A percentile compares a stretch with the other conserved stretches of the same genome.
Conservation (phyloP, 2,888 invertebrate species). For the Dicranocentrus wangi region DNA sequence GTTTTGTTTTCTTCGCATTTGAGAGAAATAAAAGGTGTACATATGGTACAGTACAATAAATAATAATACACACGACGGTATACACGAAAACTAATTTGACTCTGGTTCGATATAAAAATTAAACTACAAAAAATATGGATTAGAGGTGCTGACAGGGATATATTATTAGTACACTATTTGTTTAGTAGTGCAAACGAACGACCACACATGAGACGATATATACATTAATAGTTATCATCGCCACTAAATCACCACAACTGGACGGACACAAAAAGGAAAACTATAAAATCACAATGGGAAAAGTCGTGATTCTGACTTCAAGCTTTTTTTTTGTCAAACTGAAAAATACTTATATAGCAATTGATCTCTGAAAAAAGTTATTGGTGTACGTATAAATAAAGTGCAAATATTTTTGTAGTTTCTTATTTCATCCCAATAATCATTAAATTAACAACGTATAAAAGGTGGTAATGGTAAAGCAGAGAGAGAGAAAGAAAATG, state of each 20-base stretch:
- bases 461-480: no score
- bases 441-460: no score
- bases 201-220: conserved; percentile 40
- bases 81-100: not conserved
- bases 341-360: no score
- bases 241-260: conserved; percentile 35
- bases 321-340: conserved; percentile 22
- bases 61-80: not conserved
- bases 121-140: conserved; percentile 10
- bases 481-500: no score
- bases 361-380: no score
- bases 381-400: no score
- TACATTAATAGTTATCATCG: conserved; percentile 15
- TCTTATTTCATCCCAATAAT: no score
- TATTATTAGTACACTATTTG: conserved; percentile 28
- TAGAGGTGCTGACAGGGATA: conserved; percentile 19
- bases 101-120: conserved; percentile 10
- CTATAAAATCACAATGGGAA: not conserved
- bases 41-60: not conserved
- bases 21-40: no score
- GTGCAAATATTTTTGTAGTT: no score
- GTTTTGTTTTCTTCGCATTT: not conserved
- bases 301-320: conserved; percentile 21
- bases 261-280: conserved; percentile 9
- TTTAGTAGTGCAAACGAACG: conserved; percentile 26